phyloP scores from a whole-genome alignment of 2,113 vertebrate genomes.

The Bothrops jararaca region DNA sequence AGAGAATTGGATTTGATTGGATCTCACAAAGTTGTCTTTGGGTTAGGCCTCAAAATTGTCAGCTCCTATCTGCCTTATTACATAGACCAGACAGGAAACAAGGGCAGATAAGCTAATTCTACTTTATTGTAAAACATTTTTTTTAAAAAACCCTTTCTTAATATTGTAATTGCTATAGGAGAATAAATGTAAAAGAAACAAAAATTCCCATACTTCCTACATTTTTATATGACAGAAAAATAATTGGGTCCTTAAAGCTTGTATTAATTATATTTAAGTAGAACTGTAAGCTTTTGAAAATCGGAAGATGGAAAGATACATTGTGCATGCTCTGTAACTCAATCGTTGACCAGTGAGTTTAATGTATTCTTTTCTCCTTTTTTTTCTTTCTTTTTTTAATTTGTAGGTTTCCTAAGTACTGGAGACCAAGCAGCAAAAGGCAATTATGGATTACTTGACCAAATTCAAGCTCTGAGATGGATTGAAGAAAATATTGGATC shows the following conservation, averaged over 20 bases:
- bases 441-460: conserved; percentile 95
- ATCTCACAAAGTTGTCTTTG: too few relatives aligned
- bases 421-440: conserved; percentile 96
- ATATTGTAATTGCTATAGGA: background rate
- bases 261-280: conserved; percentile 37
- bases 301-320: conserved; percentile 12
- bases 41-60: too few relatives aligned
- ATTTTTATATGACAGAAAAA: background rate
- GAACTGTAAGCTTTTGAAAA: conserved; percentile 33
- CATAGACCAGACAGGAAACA: too few relatives aligned
- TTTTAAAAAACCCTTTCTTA: background rate
- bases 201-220: background rate
- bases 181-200: conserved; percentile 5
- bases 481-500: conserved; percentile 94
- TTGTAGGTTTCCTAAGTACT: conserved; percentile 90
- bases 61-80: too few relatives aligned
- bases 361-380: background rate
- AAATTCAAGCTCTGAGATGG: conserved; percentile 95
- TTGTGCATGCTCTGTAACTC: conserved; percentile 43
- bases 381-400: background rate
- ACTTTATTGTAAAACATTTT: background rate
- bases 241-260: background rate
- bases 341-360: conserved; percentile 24
- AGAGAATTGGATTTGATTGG: too few relatives aligned
- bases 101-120: too few relatives aligned